Evolutionary conservation across 2,888 invertebrate genomes (phyloP).

Genomic region (Odontocolon sp.): DNA sequence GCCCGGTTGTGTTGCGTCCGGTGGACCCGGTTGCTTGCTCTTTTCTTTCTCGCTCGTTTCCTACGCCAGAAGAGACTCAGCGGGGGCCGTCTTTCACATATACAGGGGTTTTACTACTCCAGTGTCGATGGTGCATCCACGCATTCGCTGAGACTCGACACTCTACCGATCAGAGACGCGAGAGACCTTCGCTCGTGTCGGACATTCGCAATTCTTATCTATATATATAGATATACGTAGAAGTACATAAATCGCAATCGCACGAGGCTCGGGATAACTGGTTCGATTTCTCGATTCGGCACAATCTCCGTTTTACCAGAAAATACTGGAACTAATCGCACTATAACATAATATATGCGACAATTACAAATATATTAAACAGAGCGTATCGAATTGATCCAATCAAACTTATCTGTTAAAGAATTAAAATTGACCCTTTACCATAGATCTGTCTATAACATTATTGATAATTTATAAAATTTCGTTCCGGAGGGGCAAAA

Average conservation of each 20-base stretch:
- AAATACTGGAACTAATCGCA: neutral
- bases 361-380: too few relatives aligned
- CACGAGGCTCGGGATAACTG: too few relatives aligned
- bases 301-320: neutral
- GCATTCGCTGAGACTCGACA: conserved; percentile 1
- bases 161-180: too few relatives aligned
- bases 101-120: conserved; percentile 22
- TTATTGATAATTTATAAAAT: neutral
- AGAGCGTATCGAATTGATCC: too few relatives aligned
- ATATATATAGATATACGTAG: neutral
- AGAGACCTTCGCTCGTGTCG: neutral
- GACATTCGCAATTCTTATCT: neutral
- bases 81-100: conserved; percentile 2
- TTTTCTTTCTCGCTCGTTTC: conserved; percentile 40
- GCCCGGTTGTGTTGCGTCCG: conserved; percentile 31
- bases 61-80: neutral
- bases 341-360: too few relatives aligned
- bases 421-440: neutral
- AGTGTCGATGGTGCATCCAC: conserved; percentile 2
- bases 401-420: neutral
- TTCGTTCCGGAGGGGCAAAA: too few relatives aligned
- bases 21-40: conserved; percentile 14
- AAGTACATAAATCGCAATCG: too few relatives aligned
- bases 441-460: neutral
- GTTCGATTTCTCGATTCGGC: neutral